Evolutionary conservation across 2,888 invertebrate species (phyloP).

Genomic region (Ichneumoninae sp.): DNA sequence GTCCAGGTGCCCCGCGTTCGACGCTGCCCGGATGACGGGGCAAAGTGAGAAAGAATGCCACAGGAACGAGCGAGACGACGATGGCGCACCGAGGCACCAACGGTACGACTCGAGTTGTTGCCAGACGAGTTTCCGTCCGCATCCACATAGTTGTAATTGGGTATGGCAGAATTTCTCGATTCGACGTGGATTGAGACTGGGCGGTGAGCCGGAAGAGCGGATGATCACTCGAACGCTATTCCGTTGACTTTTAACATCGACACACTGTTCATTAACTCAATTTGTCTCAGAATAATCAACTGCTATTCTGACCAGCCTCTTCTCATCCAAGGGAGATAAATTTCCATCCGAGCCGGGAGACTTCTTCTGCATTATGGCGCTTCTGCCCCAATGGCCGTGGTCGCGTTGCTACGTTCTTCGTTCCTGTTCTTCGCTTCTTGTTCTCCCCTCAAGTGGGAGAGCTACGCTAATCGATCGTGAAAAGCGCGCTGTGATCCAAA

Average conservation of each 20-base stretch:
- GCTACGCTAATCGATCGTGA: constrained; percentile 58
- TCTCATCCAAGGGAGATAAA: constrained; percentile 7
- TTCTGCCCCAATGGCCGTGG: constrained; percentile 29
- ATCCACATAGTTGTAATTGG: constrained; percentile 18
- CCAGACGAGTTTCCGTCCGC: constrained; percentile 19
- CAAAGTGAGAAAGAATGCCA: constrained; percentile 37
- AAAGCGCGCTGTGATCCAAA: constrained; percentile 54
- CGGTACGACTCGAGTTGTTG: not conserved
- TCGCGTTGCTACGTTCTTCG: constrained; percentile 22
- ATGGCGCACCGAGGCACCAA: constrained; percentile 43
- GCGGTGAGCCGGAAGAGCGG: not conserved
- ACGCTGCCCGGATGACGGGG: constrained; percentile 29
- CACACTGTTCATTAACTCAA: not conserved
- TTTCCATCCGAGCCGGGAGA: constrained; percentile 6
- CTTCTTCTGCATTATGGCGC: constrained; percentile 19
- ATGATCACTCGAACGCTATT: not conserved
- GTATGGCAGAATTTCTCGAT: not conserved
- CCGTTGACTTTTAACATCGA: not conserved
- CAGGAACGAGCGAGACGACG: constrained; percentile 22
- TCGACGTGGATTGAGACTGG: not conserved
- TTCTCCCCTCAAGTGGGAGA: constrained; percentile 14
- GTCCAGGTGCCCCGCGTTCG: constrained; percentile 12
- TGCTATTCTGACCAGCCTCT: not conserved
- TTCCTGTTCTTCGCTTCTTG: constrained; percentile 25
- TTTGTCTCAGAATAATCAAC: not conserved